A percentile compares a stretch with the other conserved stretches of the same genome.
Conservation (phyloP, 2,888 invertebrate genomes). For the Ametastegia equiseti region DNA sequence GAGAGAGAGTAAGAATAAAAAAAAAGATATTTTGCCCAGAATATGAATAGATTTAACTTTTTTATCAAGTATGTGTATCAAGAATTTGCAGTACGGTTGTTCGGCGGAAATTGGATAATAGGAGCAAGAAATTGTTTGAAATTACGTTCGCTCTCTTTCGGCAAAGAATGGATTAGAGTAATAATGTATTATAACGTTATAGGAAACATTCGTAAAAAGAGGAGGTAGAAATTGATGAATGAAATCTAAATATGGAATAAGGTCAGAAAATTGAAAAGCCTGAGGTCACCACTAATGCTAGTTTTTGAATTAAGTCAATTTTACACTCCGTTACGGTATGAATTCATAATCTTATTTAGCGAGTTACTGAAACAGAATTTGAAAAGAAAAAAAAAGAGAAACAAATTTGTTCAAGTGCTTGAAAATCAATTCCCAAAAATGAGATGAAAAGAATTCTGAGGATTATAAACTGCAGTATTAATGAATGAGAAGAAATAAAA, state of each 20-base stretch:
- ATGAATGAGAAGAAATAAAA: neutral
- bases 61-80: neutral
- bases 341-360: constrained; percentile 12
- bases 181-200: neutral
- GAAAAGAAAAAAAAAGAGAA: neutral
- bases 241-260: neutral
- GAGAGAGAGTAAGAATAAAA: no score
- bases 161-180: neutral
- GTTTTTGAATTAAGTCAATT: neutral
- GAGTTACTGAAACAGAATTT: neutral
- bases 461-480: neutral
- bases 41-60: neutral
- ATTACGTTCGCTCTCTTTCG: constrained; percentile 15
- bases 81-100: neutral
- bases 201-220: neutral
- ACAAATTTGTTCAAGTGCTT: neutral
- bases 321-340: neutral
- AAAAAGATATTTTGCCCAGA: neutral
- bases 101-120: neutral
- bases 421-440: neutral
- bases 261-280: neutral
- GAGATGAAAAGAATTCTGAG: neutral
- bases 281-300: neutral
- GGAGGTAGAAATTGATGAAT: neutral
- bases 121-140: neutral